Percentiles rank a stretch among this genome's conserved stretches.
Evolutionary conservation across 2,888 invertebrate genomes (phyloP).

Genomic region (Chirona hameri): DNA sequence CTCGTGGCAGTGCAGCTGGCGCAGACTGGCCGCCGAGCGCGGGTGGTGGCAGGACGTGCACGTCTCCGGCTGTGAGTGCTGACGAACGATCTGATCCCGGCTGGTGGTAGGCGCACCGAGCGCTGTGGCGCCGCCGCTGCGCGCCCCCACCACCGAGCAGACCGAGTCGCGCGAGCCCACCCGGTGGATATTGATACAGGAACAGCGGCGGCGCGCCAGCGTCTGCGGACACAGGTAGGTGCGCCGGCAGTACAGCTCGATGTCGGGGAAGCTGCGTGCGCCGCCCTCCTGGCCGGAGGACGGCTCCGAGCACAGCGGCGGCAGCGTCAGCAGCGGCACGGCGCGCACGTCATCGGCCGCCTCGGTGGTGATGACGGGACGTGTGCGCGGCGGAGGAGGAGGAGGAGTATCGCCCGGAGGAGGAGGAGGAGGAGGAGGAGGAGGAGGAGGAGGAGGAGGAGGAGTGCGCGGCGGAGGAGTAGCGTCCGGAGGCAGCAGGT

Average conservation of each 20-base stretch:
- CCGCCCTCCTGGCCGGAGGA: slow-evolving; percentile 33
- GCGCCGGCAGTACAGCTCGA: slow-evolving; percentile 69
- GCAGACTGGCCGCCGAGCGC: slow-evolving; percentile 68
- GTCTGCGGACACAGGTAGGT: slow-evolving; percentile 43
- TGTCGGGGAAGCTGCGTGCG: slow-evolving; percentile 69
- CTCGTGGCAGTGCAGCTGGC: slow-evolving; percentile 71
- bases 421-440: no score
- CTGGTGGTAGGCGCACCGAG: slow-evolving; percentile 36
- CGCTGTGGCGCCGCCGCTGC: slow-evolving; percentile 35
- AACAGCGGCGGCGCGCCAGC: slow-evolving; percentile 34
- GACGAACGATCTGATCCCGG: slow-evolving; percentile 70
- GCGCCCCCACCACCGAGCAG: slow-evolving; percentile 58
- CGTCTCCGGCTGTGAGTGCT: slow-evolving; percentile 81
- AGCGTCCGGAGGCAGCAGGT: slow-evolving; percentile 32
- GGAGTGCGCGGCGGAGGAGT: background rate
- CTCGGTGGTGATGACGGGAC: slow-evolving; percentile 4
- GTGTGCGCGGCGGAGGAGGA: background rate
- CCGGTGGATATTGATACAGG: slow-evolving; percentile 57
- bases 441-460: no score
- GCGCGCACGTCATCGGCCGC: slow-evolving; percentile 29
- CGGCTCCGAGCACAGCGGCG: slow-evolving; percentile 31
- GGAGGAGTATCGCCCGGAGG: background rate
- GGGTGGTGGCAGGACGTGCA: slow-evolving; percentile 47
- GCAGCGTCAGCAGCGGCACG: slow-evolving; percentile 31
- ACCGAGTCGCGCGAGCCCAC: slow-evolving; percentile 80